Base-by-base conservation (phyloP, 2,797 vertebrate species). In the Eospalax fontanierii region DNA sequence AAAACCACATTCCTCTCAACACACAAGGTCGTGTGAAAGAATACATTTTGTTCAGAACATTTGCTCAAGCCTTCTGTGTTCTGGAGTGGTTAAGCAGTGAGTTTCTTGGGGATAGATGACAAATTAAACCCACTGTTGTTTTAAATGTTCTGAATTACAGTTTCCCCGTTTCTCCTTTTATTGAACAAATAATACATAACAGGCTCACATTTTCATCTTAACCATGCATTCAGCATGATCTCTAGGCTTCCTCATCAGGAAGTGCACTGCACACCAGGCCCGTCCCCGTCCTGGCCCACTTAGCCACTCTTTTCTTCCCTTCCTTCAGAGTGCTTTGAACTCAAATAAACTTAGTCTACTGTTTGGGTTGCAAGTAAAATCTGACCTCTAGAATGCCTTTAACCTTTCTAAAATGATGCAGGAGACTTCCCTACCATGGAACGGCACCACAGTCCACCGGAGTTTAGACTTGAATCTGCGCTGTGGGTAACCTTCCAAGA, bases 81-180 rank as follows among this genome's bases (percentile, higher is more conserved):
- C 35, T 6, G 46, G 74, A 74, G 50, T 40, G n/a, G 22, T 78
- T 83, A 46, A 46, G 79, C 4, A 8, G 15, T 43, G 33, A 87
- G 50, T 93, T 88, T 92, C 81, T 87, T 80, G 40, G 15, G 19
- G 5, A 5, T 63, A 75, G 70, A 43, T 84, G 65, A 79, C 16
- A 87, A 54, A 93, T 30, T 90, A 68, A 95, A 92, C 89, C 65
- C 33, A 61, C 57, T 19, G 0, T n/a, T 90, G 57, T 88, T 78
- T 80, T 61, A 83, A 91, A 84, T 80, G 38, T 63, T 88, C 59
- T 84, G 81, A 91, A 80, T 40, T 83, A 2, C 54, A 30, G 2
- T 92, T 90, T 84, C 73, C 18, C 22, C 26, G 30, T 65, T 66
- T 94, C 93, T 87, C 76, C 46, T 61, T 66, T 88, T 38, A 81